Evolutionary conservation across 2,113 vertebrate species (phyloP).

Genomic region (Acrocephalus kingi): DNA sequence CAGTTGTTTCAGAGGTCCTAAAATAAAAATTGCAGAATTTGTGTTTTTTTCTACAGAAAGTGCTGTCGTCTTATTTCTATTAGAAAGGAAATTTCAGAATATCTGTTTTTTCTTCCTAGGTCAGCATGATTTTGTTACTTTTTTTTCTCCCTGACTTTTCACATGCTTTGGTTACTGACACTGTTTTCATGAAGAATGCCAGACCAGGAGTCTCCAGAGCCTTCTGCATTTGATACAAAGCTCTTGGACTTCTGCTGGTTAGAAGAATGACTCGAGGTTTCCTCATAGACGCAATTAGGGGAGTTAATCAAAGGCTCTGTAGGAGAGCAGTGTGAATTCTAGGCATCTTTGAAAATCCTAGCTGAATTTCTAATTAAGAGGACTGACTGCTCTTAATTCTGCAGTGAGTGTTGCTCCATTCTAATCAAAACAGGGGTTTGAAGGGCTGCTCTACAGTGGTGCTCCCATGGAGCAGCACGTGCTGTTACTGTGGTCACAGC

Average conservation of each 20-base stretch:
- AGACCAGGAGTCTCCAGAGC: background rate
- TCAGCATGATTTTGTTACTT: background rate
- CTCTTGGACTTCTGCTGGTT: background rate
- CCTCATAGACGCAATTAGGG: background rate
- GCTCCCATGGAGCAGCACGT: rapidly evolving
- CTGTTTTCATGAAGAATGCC: background rate
- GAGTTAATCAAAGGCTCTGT: background rate
- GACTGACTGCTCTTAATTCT: background rate
- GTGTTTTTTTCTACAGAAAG: background rate
- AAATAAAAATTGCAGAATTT: conserved; percentile 12
- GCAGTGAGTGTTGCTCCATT: background rate
- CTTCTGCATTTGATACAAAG: background rate
- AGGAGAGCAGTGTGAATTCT: background rate
- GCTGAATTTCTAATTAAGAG: background rate
- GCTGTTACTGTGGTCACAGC: background rate
- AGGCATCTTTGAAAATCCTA: background rate
- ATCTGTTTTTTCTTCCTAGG: background rate
- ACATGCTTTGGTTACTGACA: background rate
- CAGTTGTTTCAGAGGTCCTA: background rate
- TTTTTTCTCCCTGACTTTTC: background rate
- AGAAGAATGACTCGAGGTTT: rapidly evolving
- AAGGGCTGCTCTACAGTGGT: background rate
- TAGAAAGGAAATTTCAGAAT: background rate
- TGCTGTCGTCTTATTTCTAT: background rate
- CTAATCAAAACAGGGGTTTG: background rate